These are phyloP conservation scores for Heliconius sara DNA, from an alignment of 2,888 invertebrate genomes.

Conservation along the genomic window DNA sequence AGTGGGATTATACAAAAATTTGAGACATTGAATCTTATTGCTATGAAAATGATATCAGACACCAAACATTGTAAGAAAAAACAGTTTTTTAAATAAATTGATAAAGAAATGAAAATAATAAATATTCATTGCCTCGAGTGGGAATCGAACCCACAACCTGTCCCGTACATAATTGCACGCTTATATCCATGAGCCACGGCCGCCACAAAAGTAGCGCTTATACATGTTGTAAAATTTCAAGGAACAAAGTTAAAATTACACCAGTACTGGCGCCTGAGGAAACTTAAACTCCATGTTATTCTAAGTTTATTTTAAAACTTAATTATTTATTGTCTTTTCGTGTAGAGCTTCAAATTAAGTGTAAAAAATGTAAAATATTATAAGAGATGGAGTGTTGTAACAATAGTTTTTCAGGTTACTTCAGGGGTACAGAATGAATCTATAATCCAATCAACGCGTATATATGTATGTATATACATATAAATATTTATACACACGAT, in stretches of 20 bases:
- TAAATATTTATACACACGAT: too few species aligned
- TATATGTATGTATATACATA: too few species aligned
- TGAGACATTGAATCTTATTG: neutral
- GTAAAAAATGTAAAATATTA: neutral
- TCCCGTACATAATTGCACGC: too few species aligned
- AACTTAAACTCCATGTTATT: neutral
- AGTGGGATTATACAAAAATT: neutral
- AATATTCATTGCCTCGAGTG: too few species aligned
- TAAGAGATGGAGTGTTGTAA: neutral
- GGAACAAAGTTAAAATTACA: constrained; percentile 6
- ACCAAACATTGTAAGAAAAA: neutral
- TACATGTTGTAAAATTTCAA: neutral
- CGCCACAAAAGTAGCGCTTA: neutral
- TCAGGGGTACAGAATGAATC: too few species aligned
- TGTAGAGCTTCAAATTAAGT: neutral
- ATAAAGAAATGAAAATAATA: too few species aligned
- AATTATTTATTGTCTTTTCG: neutral
- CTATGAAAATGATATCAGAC: neutral
- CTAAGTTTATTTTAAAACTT: neutral
- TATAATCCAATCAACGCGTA: too few species aligned
- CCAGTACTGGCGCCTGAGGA: neutral
- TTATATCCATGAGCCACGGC: too few species aligned
- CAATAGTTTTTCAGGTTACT: neutral
- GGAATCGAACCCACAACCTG: too few species aligned
- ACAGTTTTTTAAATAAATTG: neutral